phyloP scores from a whole-genome alignment of 2,888 invertebrate genomes.

The Adineta ricciae region DNA sequence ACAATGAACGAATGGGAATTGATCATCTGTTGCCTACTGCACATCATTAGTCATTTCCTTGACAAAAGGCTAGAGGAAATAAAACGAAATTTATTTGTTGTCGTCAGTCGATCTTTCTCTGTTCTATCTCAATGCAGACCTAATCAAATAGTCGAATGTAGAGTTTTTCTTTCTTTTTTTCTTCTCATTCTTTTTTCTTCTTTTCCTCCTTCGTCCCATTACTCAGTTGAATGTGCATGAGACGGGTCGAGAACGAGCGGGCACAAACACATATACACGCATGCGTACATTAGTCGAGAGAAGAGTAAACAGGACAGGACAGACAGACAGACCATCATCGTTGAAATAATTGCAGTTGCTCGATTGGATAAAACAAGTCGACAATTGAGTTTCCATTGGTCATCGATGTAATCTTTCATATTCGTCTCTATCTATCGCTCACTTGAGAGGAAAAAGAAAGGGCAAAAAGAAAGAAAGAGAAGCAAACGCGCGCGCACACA shows the following conservation, averaged over 20 bases:
- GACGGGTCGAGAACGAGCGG: neutral
- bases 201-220: neutral
- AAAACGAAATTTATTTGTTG: neutral
- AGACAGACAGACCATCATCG: neutral
- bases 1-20: neutral
- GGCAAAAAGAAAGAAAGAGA: neutral
- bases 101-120: neutral
- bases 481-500: neutral
- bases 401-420: neutral
- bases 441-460: conserved; percentile 4
- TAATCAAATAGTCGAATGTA: neutral
- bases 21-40: neutral
- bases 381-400: neutral
- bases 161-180: neutral
- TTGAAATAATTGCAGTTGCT: neutral
- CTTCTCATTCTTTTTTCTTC: neutral
- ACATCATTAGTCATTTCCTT: conserved; percentile 6
- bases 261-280: neutral
- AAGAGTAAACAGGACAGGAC: conserved; percentile 4
- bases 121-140: neutral
- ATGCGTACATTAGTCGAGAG: neutral
- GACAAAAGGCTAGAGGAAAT: neutral
- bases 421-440: neutral
- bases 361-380: neutral
- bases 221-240: neutral